Conservation (phyloP, 1,140 invertebrate species). For the Heliconius eleuchia region DNA sequence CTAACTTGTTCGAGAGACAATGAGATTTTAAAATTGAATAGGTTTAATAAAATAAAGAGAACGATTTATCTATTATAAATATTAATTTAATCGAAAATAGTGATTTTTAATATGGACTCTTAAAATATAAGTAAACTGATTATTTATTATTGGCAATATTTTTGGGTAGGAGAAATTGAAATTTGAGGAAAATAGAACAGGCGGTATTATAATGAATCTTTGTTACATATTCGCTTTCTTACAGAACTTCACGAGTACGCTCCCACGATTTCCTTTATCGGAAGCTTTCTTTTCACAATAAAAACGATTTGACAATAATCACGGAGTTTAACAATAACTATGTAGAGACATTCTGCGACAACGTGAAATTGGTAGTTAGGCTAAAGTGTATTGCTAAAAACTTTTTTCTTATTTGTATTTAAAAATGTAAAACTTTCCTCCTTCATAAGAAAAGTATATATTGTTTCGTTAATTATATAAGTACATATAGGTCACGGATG, state of each 20-base stretch:
- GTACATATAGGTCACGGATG: neutral
- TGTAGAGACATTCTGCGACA: slow-evolving; percentile 21
- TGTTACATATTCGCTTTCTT: slow-evolving; percentile 64
- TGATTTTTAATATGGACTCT: too few species aligned
- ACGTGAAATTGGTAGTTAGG: slow-evolving; percentile 5
- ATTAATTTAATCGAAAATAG: too few species aligned
- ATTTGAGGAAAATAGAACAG: slow-evolving; percentile 56
- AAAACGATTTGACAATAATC: slow-evolving; percentile 59
- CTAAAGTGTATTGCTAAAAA: too few species aligned
- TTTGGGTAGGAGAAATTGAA: slow-evolving; percentile 37
- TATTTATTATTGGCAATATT: neutral
- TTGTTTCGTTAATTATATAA: too few species aligned
- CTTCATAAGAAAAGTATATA: too few species aligned
- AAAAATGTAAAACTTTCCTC: too few species aligned
- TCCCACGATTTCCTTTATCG: slow-evolving; percentile 76
- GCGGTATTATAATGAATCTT: slow-evolving; percentile 49
- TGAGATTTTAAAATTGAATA: neutral
- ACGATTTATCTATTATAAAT: too few species aligned
- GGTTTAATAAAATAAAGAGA: too few species aligned
- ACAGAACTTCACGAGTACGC: slow-evolving; percentile 29
- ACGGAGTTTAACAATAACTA: slow-evolving; percentile 36
- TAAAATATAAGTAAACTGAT: too few species aligned
- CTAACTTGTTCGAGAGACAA: slow-evolving; percentile 32
- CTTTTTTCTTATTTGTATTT: too few species aligned
- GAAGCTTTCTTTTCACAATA: slow-evolving; percentile 69